These are phyloP conservation scores for Centroberyx gerrardi DNA, from an alignment of 2,797 vertebrate genomes.

Conservation along the genomic window DNA sequence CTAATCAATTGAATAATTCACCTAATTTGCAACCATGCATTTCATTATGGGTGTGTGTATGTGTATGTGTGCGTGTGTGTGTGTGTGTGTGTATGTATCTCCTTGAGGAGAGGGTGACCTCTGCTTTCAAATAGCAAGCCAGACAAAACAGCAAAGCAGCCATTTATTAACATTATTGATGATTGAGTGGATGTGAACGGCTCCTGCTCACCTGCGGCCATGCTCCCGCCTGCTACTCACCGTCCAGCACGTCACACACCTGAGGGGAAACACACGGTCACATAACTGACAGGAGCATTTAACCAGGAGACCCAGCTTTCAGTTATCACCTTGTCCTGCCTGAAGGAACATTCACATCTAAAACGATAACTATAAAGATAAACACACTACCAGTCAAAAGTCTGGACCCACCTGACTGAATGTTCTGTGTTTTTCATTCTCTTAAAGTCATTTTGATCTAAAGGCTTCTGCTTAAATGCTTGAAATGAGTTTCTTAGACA, in stretches of 20 bases:
- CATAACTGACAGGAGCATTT: neutral
- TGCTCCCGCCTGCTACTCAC: conserved; percentile 59
- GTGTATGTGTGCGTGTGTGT: conserved; percentile 8
- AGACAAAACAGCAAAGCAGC: neutral
- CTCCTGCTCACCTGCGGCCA: conserved; percentile 74
- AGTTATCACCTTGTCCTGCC: neutral
- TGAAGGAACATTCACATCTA: too few species aligned
- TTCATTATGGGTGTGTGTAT: too few species aligned
- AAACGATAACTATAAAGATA: too few species aligned
- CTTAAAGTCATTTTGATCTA: too few species aligned
- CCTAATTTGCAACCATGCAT: too few species aligned
- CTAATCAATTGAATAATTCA: too few species aligned
- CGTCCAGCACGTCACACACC: conserved; percentile 35
- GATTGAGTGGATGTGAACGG: neutral
- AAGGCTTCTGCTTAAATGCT: too few species aligned
- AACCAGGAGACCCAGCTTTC: too few species aligned
- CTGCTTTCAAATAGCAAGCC: neutral
- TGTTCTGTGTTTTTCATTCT: too few species aligned
- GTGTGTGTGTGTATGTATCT: neutral
- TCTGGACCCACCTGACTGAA: too few species aligned
- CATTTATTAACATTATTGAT: neutral
- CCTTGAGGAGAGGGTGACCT: neutral
- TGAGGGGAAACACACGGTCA: conserved; percentile 9
- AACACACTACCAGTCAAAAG: too few species aligned
- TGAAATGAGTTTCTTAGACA: too few species aligned